Percentiles rank a stretch among this genome's conserved stretches.
Evolutionary conservation across 23 tunicate species (phyloP).

Genomic region (Styela clava): DNA sequence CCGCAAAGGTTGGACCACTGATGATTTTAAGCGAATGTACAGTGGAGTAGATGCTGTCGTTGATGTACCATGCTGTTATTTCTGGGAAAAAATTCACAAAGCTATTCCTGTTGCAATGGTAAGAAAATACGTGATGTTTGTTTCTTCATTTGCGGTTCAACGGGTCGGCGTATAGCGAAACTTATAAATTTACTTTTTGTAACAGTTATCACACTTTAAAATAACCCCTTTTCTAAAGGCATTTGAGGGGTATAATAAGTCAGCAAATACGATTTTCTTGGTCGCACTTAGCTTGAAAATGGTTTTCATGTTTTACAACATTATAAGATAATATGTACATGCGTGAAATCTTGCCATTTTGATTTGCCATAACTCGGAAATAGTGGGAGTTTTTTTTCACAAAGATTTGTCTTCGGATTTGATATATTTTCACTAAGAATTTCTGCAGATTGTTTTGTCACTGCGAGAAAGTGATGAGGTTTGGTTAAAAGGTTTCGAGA

Average conservation of each 20-base stretch:
- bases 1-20: constrained; percentile 1
- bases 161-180: neutral
- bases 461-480: constrained; percentile 20
- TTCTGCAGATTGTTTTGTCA: constrained; percentile 12
- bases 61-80: neutral
- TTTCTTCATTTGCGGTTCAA: neutral
- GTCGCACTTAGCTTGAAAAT: too few relatives aligned
- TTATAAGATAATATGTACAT: too few relatives aligned
- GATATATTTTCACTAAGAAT: too few relatives aligned
- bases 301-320: too few relatives aligned
- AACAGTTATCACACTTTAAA: too few relatives aligned
- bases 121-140: neutral
- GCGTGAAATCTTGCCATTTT: too few relatives aligned
- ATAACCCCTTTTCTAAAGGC: too few relatives aligned
- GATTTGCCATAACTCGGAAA: too few relatives aligned
- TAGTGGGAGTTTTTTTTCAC: too few relatives aligned
- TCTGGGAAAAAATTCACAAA: constrained; percentile 15
- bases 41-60: neutral
- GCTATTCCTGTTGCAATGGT: constrained; percentile 12
- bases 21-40: constrained; percentile 5
- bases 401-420: too few relatives aligned
- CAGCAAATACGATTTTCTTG: too few relatives aligned
- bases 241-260: too few relatives aligned
- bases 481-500: constrained; percentile 22
- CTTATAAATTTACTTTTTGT: neutral